Percentiles rank a stretch among this genome's conserved stretches.
Conservation (phyloP, 1,140 invertebrate species). For the Augochlora pura region DNA sequence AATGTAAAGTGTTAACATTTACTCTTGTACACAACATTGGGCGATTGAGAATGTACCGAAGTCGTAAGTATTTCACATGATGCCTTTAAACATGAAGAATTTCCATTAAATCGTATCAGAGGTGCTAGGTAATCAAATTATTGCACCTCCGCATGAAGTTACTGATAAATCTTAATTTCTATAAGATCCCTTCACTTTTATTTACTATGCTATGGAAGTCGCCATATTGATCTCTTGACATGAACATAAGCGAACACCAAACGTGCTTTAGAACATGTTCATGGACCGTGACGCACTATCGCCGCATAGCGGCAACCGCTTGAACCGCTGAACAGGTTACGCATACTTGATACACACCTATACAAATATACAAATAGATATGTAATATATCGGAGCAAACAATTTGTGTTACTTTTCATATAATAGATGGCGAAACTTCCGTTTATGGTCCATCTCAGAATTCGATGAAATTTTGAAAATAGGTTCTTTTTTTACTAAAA, state of each 20-base stretch:
- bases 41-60: background rate
- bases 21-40: background rate
- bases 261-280: background rate
- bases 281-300: no score
- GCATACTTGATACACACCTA: no score
- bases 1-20: background rate
- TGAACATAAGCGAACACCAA: background rate
- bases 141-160: slow-evolving; percentile 1
- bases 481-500: no score
- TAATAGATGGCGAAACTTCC: no score
- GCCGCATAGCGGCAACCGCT: no score
- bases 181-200: slow-evolving; percentile 17
- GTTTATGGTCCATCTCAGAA: no score
- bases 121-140: background rate
- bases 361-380: no score
- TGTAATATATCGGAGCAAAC: no score
- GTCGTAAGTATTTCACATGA: background rate
- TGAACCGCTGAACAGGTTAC: no score
- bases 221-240: slow-evolving; percentile 12
- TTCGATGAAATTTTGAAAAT: no score
- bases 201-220: slow-evolving; percentile 13
- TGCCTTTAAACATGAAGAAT: background rate
- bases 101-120: background rate
- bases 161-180: background rate
- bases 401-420: no score